Evolutionary conservation across 1,140 invertebrate species (phyloP).

Genomic region (Ctenoplectra terminalis): DNA sequence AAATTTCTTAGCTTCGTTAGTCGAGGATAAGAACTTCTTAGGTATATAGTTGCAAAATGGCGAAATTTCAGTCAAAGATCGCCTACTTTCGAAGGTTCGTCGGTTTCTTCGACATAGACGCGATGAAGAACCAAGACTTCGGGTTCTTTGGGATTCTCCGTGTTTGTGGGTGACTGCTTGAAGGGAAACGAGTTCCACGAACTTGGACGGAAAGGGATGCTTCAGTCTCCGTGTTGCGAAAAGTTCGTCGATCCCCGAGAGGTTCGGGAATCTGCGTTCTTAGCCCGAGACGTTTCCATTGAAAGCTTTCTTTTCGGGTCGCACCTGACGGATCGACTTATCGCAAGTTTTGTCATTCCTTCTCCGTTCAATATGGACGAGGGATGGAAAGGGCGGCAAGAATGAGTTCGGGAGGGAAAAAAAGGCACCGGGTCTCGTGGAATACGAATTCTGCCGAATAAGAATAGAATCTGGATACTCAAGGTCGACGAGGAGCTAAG

Average conservation of each 20-base stretch:
- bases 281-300: constrained; percentile 64
- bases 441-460: constrained; percentile 66
- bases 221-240: constrained; percentile 26
- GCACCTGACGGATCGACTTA: constrained; percentile 72
- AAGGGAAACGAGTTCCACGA: constrained; percentile 50
- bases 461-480: constrained; percentile 62
- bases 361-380: constrained; percentile 5
- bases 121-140: not conserved
- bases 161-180: constrained; percentile 32
- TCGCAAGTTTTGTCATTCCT: constrained; percentile 58
- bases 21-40: not conserved
- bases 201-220: constrained; percentile 33
- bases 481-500: constrained; percentile 40
- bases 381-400: constrained; percentile 3
- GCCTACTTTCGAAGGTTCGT: constrained; percentile 18
- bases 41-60: not conserved
- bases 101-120: not conserved
- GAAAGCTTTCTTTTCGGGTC: constrained; percentile 70
- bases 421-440: constrained; percentile 41
- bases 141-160: not conserved
- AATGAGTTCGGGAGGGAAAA: constrained; percentile 44
- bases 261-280: constrained; percentile 63
- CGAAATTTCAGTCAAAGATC: constrained; percentile 19
- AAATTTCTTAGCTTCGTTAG: not conserved
- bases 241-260: constrained; percentile 64